These are phyloP conservation scores for Macroglossus sobrinus DNA, from an alignment of 2,113 vertebrate species.

Conservation along the genomic window DNA sequence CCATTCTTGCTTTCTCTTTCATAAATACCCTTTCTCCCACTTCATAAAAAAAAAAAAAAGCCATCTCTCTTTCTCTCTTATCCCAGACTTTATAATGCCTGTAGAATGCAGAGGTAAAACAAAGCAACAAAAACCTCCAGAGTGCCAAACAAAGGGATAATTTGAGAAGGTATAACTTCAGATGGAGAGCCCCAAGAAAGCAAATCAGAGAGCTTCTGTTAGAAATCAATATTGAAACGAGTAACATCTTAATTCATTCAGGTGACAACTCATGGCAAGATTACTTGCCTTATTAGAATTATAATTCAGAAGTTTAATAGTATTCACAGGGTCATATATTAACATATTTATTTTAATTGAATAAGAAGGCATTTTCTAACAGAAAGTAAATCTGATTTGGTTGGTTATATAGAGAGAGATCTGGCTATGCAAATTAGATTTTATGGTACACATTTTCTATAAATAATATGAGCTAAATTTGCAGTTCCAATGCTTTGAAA, in stretches of 20 bases:
- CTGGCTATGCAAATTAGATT: not conserved
- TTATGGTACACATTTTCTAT: not conserved
- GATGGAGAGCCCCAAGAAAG: not conserved
- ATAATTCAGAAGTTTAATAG: not conserved
- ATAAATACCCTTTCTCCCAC: constrained; percentile 8
- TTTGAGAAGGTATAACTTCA: constrained; percentile 5
- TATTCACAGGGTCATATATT: not conserved
- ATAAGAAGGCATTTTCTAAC: constrained; percentile 11
- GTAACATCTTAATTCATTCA: not conserved
- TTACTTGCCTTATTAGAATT: constrained; percentile 5
- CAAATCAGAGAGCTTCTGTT: not conserved
- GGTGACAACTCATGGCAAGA: not conserved
- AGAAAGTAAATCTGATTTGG: not conserved
- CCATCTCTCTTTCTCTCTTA: not conserved
- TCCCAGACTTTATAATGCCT: not conserved
- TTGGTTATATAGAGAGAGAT: not conserved
- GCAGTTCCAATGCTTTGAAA: not conserved
- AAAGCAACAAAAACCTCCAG: not conserved
- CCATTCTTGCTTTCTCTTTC: not conserved
- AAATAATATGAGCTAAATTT: constrained; percentile 18
- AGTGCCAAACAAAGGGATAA: not conserved
- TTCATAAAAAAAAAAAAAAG: not conserved
- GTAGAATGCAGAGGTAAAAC: not conserved
- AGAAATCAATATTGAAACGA: constrained; percentile 34
- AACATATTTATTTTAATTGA: not conserved